A percentile compares a stretch with the other conserved stretches of the same genome.
Conservation (phyloP, 2,113 vertebrate species). For the Dasyprocta punctata region DNA sequence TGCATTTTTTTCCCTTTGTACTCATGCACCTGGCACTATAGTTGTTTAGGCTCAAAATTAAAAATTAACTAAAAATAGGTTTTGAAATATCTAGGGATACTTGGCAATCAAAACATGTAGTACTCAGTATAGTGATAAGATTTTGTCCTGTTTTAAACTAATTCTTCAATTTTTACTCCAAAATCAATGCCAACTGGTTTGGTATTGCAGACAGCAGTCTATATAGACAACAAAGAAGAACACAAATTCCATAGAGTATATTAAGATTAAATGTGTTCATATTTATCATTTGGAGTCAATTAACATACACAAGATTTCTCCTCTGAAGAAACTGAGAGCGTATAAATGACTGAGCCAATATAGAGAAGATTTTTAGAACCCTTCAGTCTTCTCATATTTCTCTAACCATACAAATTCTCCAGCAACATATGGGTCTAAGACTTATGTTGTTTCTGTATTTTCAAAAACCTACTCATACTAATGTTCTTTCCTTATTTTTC, state of each 20-base stretch:
- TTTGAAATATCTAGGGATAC: background rate
- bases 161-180: background rate
- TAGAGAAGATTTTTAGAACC: background rate
- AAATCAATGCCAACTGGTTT: background rate
- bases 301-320: background rate
- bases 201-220: too few relatives aligned
- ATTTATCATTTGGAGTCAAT: background rate
- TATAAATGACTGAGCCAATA: background rate
- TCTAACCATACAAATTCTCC: background rate
- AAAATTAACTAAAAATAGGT: constrained; percentile 17
- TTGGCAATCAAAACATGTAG: background rate
- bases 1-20: background rate
- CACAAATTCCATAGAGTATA: background rate
- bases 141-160: background rate
- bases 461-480: background rate
- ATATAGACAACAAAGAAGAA: background rate
- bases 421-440: background rate
- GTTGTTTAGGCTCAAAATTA: background rate
- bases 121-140: background rate
- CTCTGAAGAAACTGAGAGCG: background rate
- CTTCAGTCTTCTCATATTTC: background rate
- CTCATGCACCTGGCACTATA: background rate
- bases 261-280: background rate
- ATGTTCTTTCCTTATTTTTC: background rate
- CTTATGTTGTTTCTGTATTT: background rate